Evolutionary conservation across 2,797 vertebrate species (phyloP).

Genomic region (Sebastes oblongus): DNA sequence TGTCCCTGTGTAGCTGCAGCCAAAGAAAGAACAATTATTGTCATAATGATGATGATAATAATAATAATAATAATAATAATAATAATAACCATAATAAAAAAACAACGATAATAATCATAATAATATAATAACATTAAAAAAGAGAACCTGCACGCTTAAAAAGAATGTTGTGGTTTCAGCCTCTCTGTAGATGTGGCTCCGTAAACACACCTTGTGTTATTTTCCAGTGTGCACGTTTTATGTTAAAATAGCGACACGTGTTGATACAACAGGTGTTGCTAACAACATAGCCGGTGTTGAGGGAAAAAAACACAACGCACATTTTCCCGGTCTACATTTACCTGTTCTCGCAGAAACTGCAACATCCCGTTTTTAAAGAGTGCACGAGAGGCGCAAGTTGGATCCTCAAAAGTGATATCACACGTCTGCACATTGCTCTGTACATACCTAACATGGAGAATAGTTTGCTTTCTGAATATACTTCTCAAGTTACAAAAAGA

Average conservation of each 20-base stretch:
- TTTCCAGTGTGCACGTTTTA: slow-evolving; percentile 40
- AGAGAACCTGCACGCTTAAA: slow-evolving; percentile 84
- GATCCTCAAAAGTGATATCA: slow-evolving; percentile 88
- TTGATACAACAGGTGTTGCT: slow-evolving; percentile 69
- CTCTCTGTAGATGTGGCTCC: slow-evolving; percentile 13
- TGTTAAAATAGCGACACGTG: slow-evolving; percentile 38
- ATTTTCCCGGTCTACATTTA: slow-evolving; percentile 37
- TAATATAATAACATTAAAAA: slow-evolving; percentile 80
- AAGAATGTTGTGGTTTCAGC: slow-evolving; percentile 57
- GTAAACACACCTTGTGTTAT: slow-evolving; percentile 38
- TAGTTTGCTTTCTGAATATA: slow-evolving; percentile 95
- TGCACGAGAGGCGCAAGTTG: slow-evolving; percentile 86
- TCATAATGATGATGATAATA: slow-evolving; percentile 65
- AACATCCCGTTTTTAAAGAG: slow-evolving; percentile 42
- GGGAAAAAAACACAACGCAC: slow-evolving; percentile 28
- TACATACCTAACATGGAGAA: slow-evolving; percentile 94
- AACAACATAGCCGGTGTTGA: slow-evolving; percentile 29
- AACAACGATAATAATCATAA: slow-evolving; percentile 72
- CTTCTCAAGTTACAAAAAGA: slow-evolving; percentile 92
- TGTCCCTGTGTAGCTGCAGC: slow-evolving; percentile 68
- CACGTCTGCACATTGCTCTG: slow-evolving; percentile 93
- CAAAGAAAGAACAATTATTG: slow-evolving; percentile 63
- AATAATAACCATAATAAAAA: slow-evolving; percentile 49
- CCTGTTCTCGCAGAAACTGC: slow-evolving; percentile 13
- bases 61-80: slow-evolving; percentile 33